phyloP scores from a whole-genome alignment of 2,797 vertebrate genomes.

The Poecilia velifera region DNA sequence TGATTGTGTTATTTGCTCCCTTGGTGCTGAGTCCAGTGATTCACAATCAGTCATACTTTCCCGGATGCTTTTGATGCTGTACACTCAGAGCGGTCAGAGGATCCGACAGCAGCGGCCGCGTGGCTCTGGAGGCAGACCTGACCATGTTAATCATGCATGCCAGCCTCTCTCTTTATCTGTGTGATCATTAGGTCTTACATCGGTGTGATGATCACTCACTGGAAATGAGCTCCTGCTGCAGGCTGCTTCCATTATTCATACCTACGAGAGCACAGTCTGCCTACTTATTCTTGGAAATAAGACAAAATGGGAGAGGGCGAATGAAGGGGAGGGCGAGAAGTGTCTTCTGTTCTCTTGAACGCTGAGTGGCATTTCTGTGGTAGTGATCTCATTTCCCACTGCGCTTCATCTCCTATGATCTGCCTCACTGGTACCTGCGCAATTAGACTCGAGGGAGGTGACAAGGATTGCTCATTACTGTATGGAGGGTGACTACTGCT shows the following conservation, averaged over 20 bases:
- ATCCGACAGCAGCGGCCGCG: constrained; percentile 30
- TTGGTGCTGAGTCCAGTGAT: constrained; percentile 8
- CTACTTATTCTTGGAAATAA: constrained; percentile 77
- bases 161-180: constrained; percentile 68
- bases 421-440: constrained; percentile 21
- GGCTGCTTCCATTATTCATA: constrained; percentile 81
- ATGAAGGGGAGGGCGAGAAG: constrained; percentile 26
- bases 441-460: constrained; percentile 28
- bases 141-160: constrained; percentile 72
- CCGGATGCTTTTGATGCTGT: constrained; percentile 1
- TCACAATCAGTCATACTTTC: constrained; percentile 24
- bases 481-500: neutral
- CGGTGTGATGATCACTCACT: constrained; percentile 70
- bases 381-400: constrained; percentile 24
- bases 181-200: constrained; percentile 75
- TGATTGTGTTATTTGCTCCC: neutral
- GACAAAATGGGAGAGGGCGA: constrained; percentile 63
- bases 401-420: constrained; percentile 18
- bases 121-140: constrained; percentile 58
- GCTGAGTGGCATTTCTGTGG: constrained; percentile 28
- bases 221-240: constrained; percentile 77
- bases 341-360: constrained; percentile 55
- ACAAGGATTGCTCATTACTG: constrained; percentile 30
- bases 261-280: constrained; percentile 59
- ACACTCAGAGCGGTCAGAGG: constrained; percentile 12